Base-by-base conservation (phyloP, 2,113 vertebrate genomes). In the Bettongia penicillata region DNA sequence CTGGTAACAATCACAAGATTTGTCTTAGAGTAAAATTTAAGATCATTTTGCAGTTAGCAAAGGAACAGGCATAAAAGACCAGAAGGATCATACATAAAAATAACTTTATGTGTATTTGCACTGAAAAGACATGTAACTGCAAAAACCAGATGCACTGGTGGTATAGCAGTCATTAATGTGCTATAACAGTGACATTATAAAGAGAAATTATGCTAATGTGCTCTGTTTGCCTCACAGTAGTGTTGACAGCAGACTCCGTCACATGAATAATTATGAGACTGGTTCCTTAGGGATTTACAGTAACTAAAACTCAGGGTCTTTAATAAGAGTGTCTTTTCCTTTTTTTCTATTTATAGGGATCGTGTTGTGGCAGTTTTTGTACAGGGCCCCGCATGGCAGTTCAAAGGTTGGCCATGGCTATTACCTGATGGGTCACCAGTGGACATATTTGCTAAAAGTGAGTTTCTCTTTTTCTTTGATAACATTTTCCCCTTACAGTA, bases 371-470 rank as follows among this genome's bases (percentile, higher is more conserved):
- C 99, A 0, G 99, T 99, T 90, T 99, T 99, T 31, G 99, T 99
- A 31, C 99, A 99, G 97, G 99, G 99, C 90, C 99, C 99, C 37
- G 99, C 99, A 91, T 99, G 99, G 99, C 99, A 99, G 98, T 99
- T 99, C 97, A 99, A 99, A 98, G 99, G 99, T 93, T 99, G 99
- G 99, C 99, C 99, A 0, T 99, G 99, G 99, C 98, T 99, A 93
- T 98, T 99, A 98, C 99, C 99, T 0, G 99, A 99, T 48, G 99
- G 99, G 98, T 99, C 99, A 61, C 99, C 99, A 51, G 99, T 99
- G 0, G 99, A 99, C 97, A 99, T 99, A 98, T 99, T 99, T 92
- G 99, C 99, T 97, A 99, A 99, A 99, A 99, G 99, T 99, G 98
- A 99, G 99, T 92, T 89, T 93, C 89, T 96, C 26, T 3, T 94